These are phyloP conservation scores for Phoeniculus purpureus DNA, from an alignment of 2,797 vertebrate species.

Conservation along the genomic window DNA sequence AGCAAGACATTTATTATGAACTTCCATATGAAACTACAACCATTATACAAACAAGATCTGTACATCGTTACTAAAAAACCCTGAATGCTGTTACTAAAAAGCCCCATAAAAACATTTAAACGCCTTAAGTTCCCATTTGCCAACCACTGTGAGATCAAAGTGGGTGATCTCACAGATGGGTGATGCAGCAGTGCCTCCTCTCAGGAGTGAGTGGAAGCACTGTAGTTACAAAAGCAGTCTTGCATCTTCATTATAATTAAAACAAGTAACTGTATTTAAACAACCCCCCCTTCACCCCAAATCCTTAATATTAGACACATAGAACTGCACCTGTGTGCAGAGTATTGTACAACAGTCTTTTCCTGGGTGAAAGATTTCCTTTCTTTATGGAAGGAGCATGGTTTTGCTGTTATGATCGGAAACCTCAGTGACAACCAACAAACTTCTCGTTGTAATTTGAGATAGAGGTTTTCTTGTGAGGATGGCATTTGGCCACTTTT, in stretches of 20 bases:
- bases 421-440: slow-evolving; percentile 76
- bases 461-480: slow-evolving; percentile 64
- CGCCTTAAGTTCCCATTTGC: background rate
- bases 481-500: slow-evolving; percentile 17
- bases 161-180: background rate
- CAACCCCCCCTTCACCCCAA: background rate
- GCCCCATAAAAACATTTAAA: background rate
- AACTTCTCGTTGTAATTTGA: slow-evolving; percentile 85
- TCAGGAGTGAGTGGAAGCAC: background rate
- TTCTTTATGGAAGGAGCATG: background rate
- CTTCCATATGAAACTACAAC: background rate
- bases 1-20: slow-evolving; percentile 31
- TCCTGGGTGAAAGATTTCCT: background rate
- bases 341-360: background rate
- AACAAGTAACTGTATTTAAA: background rate
- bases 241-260: background rate
- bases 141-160: background rate
- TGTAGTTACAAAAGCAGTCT: background rate
- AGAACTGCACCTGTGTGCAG: background rate
- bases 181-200: background rate
- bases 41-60: slow-evolving; percentile 4
- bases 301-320: background rate
- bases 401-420: background rate
- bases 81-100: too few relatives aligned
- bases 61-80: background rate